A percentile compares a stretch with the other conserved stretches of the same genome.
Conservation (phyloP, 2,797 vertebrate genomes). For the Rhyacichthys aspro region DNA sequence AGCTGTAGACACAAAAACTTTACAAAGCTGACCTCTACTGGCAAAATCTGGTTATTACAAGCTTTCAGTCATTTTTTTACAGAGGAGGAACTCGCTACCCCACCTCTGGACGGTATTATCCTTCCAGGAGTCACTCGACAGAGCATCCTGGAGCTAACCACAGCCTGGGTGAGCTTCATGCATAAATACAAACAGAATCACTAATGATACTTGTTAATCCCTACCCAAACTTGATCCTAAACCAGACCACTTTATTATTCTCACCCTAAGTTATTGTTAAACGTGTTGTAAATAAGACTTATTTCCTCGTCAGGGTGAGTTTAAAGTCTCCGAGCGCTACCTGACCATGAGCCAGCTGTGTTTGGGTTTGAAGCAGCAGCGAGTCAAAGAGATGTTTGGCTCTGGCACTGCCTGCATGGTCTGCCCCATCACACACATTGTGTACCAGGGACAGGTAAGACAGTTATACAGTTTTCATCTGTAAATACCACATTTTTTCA, state of each 20-base stretch:
- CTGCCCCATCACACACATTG: slow-evolving; percentile 82
- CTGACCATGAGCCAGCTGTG: slow-evolving; percentile 85
- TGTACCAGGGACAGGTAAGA: slow-evolving; percentile 84
- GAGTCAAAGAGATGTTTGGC: slow-evolving; percentile 91
- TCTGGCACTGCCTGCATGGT: slow-evolving; percentile 90
- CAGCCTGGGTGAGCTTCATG: slow-evolving; percentile 86
- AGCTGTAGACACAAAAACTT: too few relatives aligned
- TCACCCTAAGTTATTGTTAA: too few relatives aligned
- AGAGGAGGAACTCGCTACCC: slow-evolving; percentile 91
- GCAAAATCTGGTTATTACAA: slow-evolving; percentile 10
- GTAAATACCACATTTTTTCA: too few relatives aligned
- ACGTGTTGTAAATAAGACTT: too few relatives aligned
- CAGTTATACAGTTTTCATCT: too few relatives aligned
- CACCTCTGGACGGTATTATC: slow-evolving; percentile 91
- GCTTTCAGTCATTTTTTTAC: slow-evolving; percentile 5
- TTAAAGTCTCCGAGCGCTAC: too few relatives aligned
- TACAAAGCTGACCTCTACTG: slow-evolving; percentile 47
- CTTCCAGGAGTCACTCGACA: slow-evolving; percentile 88
- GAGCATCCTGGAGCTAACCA: slow-evolving; percentile 87
- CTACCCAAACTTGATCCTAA: too few relatives aligned
- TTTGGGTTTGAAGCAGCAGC: slow-evolving; percentile 78
- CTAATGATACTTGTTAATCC: too few relatives aligned
- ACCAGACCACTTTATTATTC: too few relatives aligned
- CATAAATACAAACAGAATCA: too few relatives aligned
- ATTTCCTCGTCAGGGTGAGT: too few relatives aligned